Percentiles rank a stretch among this genome's conserved stretches.
phyloP scores from a whole-genome alignment of 2,888 invertebrate species.

The Noctua comes region DNA sequence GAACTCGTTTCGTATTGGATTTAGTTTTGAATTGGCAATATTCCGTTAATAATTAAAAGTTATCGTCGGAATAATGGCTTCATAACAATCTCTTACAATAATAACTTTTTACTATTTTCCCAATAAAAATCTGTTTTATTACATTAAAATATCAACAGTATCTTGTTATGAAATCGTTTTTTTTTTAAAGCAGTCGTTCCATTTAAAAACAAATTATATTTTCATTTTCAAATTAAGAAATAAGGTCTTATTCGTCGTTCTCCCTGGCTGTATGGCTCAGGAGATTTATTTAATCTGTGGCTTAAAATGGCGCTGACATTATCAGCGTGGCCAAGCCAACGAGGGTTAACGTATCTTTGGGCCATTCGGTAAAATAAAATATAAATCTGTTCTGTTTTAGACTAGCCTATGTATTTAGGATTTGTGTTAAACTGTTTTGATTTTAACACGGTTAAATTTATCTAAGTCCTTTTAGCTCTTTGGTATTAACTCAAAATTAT shows the following conservation, averaged over 20 bases:
- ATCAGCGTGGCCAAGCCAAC: slow-evolving; percentile 59
- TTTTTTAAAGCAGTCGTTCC: neutral
- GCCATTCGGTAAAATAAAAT: slow-evolving; percentile 63
- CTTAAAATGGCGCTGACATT: slow-evolving; percentile 66
- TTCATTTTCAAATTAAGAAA: slow-evolving; percentile 14
- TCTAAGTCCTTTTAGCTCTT: neutral
- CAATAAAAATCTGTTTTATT: neutral
- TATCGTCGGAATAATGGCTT: slow-evolving; percentile 11
- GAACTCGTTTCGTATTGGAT: slow-evolving; percentile 10
- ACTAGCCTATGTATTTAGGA: slow-evolving; percentile 20
- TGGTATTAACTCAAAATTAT: neutral
- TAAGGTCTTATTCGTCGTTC: slow-evolving; percentile 6
- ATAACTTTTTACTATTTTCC: neutral
- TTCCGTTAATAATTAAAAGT: slow-evolving; percentile 21
- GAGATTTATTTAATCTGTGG: slow-evolving; percentile 59
- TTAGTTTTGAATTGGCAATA: slow-evolving; percentile 11
- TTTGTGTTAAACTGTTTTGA: slow-evolving; percentile 4
- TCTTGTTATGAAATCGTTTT: neutral
- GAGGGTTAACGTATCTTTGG: slow-evolving; percentile 64
- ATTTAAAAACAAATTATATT: neutral
- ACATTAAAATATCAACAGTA: neutral
- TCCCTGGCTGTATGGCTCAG: slow-evolving; percentile 26
- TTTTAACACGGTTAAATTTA: neutral
- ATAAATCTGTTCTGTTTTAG: slow-evolving; percentile 57
- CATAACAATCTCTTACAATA: slow-evolving; percentile 13